Evolutionary conservation across 2,113 vertebrate genomes (phyloP), one percentile per base, ranked within the genome.

Genomic region (Zosterops lateralis): DNA sequence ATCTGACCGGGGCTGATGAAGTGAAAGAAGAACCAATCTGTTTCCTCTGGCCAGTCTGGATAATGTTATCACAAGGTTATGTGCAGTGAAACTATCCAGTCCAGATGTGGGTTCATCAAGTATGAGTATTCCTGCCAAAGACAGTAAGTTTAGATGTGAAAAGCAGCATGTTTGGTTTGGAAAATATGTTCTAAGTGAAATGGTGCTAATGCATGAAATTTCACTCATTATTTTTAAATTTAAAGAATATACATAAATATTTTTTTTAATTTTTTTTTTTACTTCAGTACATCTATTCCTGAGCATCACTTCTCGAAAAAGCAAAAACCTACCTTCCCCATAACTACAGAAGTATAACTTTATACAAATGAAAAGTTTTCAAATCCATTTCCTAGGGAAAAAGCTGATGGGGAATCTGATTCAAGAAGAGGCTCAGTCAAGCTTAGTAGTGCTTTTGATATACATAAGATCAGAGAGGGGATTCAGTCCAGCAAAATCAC

Each of bases 81-180:
- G 99, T 64, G 99, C 99, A 0, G 98, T 99, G 96, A 99, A 99
- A 94, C 99, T 99, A 97, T 99, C 99, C n/a, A 99, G 96, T 70
- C 99, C 99, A 19, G 99, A 99, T 6, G 99, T 99, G 71, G 99
- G 99, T 83, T 99, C 99, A 54, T 99, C 99, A 90, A 99, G 97
- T 77, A 99, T 98, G 65, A 99, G 97, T 95, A 99, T 99, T 61
- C 99, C 99, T 99, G 96, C 53, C 87, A 93, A 76, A 86, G 19
- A 89, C 32, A 88, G 42, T 83, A 56, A 82, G 47, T 80, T 90
- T 44, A 97, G 56, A 44, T 74, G 51, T 76, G 44, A 57, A 84
- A 85, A 92, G 47, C 72, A 58, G 34, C n/a, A 13, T 38, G 9
- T 64, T 86, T 68, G 57, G n/a, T 87, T 80, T 88, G 48, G 53